Base-by-base conservation (phyloP, 2,113 vertebrate genomes). In the Rhynchomys soricoides region DNA sequence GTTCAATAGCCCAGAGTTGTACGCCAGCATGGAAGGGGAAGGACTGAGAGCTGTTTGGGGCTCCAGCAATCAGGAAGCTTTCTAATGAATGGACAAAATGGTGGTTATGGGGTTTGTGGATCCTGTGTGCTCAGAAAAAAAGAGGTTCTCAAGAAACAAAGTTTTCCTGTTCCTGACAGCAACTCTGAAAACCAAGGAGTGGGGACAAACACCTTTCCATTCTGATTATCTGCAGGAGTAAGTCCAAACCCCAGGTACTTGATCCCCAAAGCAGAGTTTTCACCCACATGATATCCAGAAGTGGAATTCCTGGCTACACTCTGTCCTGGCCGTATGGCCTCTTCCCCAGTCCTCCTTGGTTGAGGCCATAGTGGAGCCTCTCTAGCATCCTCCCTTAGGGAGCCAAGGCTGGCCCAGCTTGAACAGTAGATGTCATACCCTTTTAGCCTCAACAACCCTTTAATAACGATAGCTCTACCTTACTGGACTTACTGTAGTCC, bases 81-180 rank as follows among this genome's bases (percentile, higher is more conserved):
- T 94, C 73, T 57, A 71, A 64, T 86, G 92, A 96, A 93, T 75
- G 70, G 77, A 62, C 86, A 9, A 5, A 90, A 92, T 81, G 94
- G 86, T n/a, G 12, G 45, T 52, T 91, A 50, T 0, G 0, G 57
- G 89, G 40, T 91, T 16, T 59, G 48, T 71, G 91, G 88, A 86
- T 68, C 94, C 92, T 1, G 2, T 70, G 95, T 91, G 87, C 90
- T 95, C 37, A 94, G 74, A 50, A 59, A 89, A 86, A 95, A 48
- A 66, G 45, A 89, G 66, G 19, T 78, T 78, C 70, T 74, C 12
- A 6, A 43, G 68, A 55, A 86, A 57, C 34, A 22, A 34, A 57
- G 79, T 50, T 64, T 88, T 96, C 92, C 90, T 93, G 79, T 52
- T 77, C 52, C 82, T 62, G 57, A 85, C 81, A 90, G 74, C 22